Base-by-base conservation (phyloP, 2,113 vertebrate genomes). In the Mixornis gularis region DNA sequence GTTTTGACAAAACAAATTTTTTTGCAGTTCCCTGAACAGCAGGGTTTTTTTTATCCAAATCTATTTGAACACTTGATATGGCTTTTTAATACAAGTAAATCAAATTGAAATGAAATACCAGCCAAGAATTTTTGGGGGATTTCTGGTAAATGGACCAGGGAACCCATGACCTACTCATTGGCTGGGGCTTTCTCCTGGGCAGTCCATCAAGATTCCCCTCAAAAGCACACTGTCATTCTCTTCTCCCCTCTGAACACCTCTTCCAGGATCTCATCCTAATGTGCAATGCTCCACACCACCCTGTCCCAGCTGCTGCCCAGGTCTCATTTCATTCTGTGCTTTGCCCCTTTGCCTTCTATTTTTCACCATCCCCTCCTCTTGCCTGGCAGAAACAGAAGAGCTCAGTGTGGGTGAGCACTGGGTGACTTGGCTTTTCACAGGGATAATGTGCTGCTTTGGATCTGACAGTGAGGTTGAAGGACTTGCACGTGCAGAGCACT, bases 211-310 rank as follows among this genome's bases (percentile, higher is more conserved):
- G 27, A n/a, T 85, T 72, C 27, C n/a, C 55, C 16, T 73, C 41
- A 48, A 49, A 78, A 87, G 4, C n/a, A 43, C 1, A 0, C 27
- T 44, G 13, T 49, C 41, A 43, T 52, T 58, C 21, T 34, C n/a
- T 77, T 87, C 60, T 89, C 25, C 32, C 32, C 20, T 63, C 8
- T 0, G 0, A 66, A 43, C 17, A n/a, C 6, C 21, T 56, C 36
- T 44, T 53, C n/a, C 36, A 79, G 44, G 13, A 34, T 58, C 48
- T 58, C 9, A 2, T 74, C 34, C 43, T 59, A 17, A 30, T 0
- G 0, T 46, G 48, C 2, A 1, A 3, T 26, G 19, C 41, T 56
- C 29, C 53, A 43, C 2, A 2, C 24, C 49, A 2, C 13, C 29
- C 48, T 68, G 48, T 76, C 44, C 48, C 43, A 53, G 21, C 55